Evolutionary conservation across 2,888 invertebrate species (phyloP).

Genomic region (Sympetrum striolatum): DNA sequence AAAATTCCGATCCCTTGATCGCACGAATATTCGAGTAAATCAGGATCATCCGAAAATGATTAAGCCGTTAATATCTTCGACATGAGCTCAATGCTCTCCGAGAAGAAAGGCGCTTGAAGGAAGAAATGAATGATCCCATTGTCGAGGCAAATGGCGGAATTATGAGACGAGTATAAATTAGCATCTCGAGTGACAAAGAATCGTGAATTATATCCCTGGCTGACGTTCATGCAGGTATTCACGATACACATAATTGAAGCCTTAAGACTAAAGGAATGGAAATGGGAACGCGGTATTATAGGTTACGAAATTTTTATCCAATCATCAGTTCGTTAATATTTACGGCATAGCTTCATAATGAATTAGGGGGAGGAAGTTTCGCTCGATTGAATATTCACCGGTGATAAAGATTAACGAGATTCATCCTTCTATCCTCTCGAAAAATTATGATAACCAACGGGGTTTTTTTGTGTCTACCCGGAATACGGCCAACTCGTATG

Average conservation of each 20-base stretch:
- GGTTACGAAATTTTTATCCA: too few species aligned
- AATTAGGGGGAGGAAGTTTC: neutral
- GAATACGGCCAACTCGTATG: too few species aligned
- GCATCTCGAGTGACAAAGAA: neutral
- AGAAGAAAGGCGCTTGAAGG: neutral
- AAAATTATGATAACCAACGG: too few species aligned
- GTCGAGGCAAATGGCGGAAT: neutral
- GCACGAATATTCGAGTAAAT: too few species aligned
- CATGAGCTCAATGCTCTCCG: neutral
- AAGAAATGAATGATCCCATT: neutral
- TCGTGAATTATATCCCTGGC: neutral
- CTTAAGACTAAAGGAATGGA: neutral
- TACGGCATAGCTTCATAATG: neutral
- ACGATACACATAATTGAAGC: neutral
- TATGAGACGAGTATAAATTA: neutral
- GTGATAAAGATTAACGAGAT: neutral
- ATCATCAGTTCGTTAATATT: neutral
- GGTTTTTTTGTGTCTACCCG: too few species aligned
- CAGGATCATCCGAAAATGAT: neutral
- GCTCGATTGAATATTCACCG: neutral
- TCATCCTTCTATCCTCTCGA: neutral
- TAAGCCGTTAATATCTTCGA: neutral
- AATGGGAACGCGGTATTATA: neutral
- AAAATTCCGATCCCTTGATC: neutral
- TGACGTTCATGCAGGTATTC: neutral